Base-by-base conservation (phyloP, 2,888 invertebrate species). In the Luperina testacea region DNA sequence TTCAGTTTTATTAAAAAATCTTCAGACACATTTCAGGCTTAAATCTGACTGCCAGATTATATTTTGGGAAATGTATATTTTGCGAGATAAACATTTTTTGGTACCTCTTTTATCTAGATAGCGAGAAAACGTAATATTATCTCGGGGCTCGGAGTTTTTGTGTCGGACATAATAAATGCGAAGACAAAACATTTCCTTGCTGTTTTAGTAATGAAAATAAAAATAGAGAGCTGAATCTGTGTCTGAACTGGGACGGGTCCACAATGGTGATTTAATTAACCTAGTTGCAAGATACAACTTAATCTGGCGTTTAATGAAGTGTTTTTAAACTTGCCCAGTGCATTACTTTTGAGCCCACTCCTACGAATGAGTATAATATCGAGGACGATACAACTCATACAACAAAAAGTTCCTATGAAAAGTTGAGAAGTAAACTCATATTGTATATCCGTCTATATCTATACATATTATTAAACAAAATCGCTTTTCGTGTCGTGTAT, bases 181-280 rank as follows among this genome's bases (percentile, higher is more conserved):
- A 72, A 86, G 57, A 83, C 86, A 84, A 82, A 86, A 84, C 73
- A 78, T 78, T 86, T 83, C 75, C 86, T 72, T 57, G 71, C 67
- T 74, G 57, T 17, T 48, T 38, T 57, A 32, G n/a, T 45, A 70
- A 78, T 68, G 42, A 78, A 76, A 82, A 73, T 61, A 82, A 75
- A 83, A 78, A 83, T 65, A 61, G 32, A 61, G 42, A 72, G 59
- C 69, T 70, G 82, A 64, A 75, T 72, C 69, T 73, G 70, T 75
- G 57, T 63, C 75, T 71, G 17, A 72, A 71, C 72, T 85, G 32
- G 53, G 63, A 45, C 69, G 53, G 24, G 59, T 42, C 17, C 65
- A 77, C 67, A 65, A 27, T 72, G 13, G n/a, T 70, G n/a, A 77
- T 72, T 75, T 85, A 73, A 85, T 84, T 83, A 84, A 65, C 75